These are phyloP conservation scores for Bos indicus DNA, from an alignment of 2,113 vertebrate species.

Conservation along the genomic window DNA sequence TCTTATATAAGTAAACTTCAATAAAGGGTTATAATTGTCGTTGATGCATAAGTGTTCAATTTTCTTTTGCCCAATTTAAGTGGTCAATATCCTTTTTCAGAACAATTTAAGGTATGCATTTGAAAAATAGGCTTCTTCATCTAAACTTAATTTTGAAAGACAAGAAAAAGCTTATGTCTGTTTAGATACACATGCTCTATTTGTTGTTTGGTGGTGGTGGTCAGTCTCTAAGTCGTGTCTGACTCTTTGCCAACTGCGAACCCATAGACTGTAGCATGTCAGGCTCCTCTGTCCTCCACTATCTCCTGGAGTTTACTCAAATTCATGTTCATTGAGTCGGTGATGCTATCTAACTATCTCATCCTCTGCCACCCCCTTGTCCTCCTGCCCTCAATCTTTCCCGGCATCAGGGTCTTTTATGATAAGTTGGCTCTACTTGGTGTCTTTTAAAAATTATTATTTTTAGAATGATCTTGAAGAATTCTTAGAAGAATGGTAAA, in stretches of 20 bases:
- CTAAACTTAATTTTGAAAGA: slow-evolving; percentile 35
- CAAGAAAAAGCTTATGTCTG: neutral
- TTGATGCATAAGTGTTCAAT: slow-evolving; percentile 55
- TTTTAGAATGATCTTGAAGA: neutral
- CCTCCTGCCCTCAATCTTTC: neutral
- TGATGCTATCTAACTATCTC: neutral
- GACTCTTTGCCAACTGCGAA: neutral
- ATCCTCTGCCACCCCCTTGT: neutral
- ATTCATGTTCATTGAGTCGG: neutral
- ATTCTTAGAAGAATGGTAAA: neutral
- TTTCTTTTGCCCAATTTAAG: slow-evolving; percentile 54
- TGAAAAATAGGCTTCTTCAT: slow-evolving; percentile 46
- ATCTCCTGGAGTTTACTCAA: neutral
- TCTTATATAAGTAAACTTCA: slow-evolving; percentile 69
- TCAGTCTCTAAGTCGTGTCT: neutral
- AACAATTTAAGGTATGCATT: slow-evolving; percentile 58
- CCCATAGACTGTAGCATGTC: neutral
- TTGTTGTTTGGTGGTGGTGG: neutral
- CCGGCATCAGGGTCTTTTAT: neutral
- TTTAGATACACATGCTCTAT: neutral
- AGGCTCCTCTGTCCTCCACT: neutral
- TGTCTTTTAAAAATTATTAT: neutral
- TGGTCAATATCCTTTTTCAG: slow-evolving; percentile 49
- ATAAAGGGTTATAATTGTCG: slow-evolving; percentile 69
- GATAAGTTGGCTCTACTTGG: neutral